These are phyloP conservation scores for Busseola fusca DNA, from an alignment of 2,888 invertebrate genomes.

Conservation along the genomic window DNA sequence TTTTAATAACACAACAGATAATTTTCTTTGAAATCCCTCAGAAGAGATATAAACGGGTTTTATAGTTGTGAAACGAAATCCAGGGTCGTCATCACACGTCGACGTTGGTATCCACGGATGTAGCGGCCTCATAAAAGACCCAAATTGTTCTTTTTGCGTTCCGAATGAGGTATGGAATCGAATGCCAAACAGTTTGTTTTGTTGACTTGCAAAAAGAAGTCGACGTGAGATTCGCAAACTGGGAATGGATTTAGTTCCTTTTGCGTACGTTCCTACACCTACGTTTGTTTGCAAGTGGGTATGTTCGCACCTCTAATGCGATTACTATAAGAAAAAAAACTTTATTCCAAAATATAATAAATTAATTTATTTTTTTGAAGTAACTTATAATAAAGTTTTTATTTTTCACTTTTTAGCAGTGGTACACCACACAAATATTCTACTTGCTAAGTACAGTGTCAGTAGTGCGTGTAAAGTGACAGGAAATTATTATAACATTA, in stretches of 20 bases:
- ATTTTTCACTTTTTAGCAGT: no score
- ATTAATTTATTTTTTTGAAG: neutral
- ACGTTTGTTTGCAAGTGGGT: constrained; percentile 24
- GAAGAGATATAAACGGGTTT: constrained; percentile 47
- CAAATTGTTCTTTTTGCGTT: constrained; percentile 68
- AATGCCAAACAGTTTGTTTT: constrained; percentile 68
- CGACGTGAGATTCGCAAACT: constrained; percentile 43
- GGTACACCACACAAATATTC: no score
- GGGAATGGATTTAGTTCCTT: constrained; percentile 54
- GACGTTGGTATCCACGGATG: constrained; percentile 58
- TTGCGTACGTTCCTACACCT: constrained; percentile 20
- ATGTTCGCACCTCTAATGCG: neutral
- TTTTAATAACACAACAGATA: constrained; percentile 33
- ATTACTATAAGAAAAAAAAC: constrained; percentile 8
- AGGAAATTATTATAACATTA: no score
- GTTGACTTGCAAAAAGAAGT: constrained; percentile 61
- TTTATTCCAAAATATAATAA: neutral
- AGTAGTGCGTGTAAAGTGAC: no score
- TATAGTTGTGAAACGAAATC: constrained; percentile 49
- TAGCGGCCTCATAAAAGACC: constrained; percentile 65
- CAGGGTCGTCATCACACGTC: constrained; percentile 61
- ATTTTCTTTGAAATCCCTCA: constrained; percentile 31
- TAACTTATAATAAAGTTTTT: neutral
- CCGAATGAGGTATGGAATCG: constrained; percentile 65
- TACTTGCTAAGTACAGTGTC: no score